phyloP scores from a whole-genome alignment of 2,113 vertebrate species.

The Cebus imitator region DNA sequence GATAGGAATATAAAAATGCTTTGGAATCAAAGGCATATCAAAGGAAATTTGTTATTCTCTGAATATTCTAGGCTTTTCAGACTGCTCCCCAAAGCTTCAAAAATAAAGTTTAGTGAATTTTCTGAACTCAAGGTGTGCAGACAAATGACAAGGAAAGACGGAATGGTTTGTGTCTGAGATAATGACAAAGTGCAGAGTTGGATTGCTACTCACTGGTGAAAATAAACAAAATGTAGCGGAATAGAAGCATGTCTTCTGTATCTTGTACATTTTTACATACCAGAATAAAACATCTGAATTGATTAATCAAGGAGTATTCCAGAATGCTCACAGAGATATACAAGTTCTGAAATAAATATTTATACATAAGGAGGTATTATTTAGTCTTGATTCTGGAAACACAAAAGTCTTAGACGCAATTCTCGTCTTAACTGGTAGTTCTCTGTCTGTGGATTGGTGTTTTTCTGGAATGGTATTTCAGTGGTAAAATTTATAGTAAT shows the following conservation, averaged over 20 bases:
- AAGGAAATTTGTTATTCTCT: not conserved
- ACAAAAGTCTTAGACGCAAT: not conserved
- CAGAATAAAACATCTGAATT: not conserved
- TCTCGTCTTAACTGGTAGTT: not conserved
- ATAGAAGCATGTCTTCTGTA: not conserved
- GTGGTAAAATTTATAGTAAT: not conserved
- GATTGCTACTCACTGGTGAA: not conserved
- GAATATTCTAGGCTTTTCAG: not conserved
- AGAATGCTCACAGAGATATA: not conserved
- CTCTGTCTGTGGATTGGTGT: not conserved
- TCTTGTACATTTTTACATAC: not conserved
- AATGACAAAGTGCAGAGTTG: not conserved
- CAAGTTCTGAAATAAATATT: not conserved
- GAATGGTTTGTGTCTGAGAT: not conserved
- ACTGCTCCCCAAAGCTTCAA: not conserved
- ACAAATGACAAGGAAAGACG: not conserved
- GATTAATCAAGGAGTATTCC: not conserved
- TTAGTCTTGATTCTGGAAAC: not conserved
- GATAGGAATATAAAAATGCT: slow-evolving; percentile 50
- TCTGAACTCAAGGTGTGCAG: not conserved
- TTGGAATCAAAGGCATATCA: slow-evolving; percentile 21
- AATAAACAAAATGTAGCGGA: not conserved
- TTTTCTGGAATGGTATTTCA: not conserved
- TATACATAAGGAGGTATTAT: not conserved
- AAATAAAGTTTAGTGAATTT: not conserved